phyloP scores from a whole-genome alignment of 2,888 invertebrate species.

The Diaprepes abbreviatus region DNA sequence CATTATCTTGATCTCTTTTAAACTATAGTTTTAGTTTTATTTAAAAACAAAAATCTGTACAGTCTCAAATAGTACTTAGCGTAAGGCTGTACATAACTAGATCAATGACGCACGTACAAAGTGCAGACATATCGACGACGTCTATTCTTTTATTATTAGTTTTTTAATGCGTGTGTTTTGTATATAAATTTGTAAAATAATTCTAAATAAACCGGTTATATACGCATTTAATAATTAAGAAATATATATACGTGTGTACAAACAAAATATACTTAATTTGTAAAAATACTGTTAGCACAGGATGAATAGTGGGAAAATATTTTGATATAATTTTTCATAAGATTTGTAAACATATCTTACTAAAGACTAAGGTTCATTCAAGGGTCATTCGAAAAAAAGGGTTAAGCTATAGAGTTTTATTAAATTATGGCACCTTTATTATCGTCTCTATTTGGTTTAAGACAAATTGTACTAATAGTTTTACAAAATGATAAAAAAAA shows the following conservation, averaged over 20 bases:
- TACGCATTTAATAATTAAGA: conserved; percentile 10
- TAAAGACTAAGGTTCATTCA: too few relatives aligned
- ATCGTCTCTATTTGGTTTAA: too few relatives aligned
- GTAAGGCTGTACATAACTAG: conserved; percentile 12
- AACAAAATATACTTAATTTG: background rate
- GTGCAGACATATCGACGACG: conserved; percentile 39
- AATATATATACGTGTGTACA: conserved; percentile 8
- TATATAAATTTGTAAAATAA: conserved; percentile 5
- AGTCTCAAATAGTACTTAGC: conserved; percentile 17
- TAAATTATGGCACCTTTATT: too few relatives aligned
- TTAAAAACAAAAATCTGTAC: conserved; percentile 21
- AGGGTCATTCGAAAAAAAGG: too few relatives aligned
- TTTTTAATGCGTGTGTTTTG: conserved; percentile 10
- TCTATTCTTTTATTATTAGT: conserved; percentile 18
- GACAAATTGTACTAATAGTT: too few relatives aligned
- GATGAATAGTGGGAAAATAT: too few relatives aligned
- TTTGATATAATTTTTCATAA: too few relatives aligned
- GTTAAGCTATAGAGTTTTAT: too few relatives aligned
- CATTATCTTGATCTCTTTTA: conserved; percentile 38
- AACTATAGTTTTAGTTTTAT: conserved; percentile 12
- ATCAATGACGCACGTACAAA: conserved; percentile 19
- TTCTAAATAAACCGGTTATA: background rate
- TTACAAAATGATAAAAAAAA: too few relatives aligned
- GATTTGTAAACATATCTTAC: too few relatives aligned
- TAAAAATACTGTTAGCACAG: conserved; percentile 24